Base-by-base conservation (phyloP, 2,888 invertebrate species). In the Drosophila niveifrons region DNA sequence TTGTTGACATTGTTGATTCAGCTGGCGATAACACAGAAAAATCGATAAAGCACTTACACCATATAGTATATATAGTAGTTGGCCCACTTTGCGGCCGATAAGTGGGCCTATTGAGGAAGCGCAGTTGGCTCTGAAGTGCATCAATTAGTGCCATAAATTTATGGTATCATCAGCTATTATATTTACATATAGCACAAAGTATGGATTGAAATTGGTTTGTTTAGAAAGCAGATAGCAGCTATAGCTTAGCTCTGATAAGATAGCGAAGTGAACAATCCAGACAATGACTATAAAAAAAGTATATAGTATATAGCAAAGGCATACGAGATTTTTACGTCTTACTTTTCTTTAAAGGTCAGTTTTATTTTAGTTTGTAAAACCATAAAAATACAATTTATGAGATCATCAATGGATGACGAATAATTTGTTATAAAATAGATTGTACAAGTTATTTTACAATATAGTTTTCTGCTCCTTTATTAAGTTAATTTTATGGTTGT, bases 71-170 rank as follows among this genome's bases (percentile, higher is more conserved):
- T 50, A 41, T 18, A 55, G 73, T 73, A 55, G 73, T 73, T 74
- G 74, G 31, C 65, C 75, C 62, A 75, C 28, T 66, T 76, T 17
- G 15, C n/a, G 13, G 34, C 18, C 55, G 59, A 66, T 63, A 80
- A 62, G 47, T 46, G 58, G 36, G 17, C 23, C 17, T 10, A 29
- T 41, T n/a, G 39, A 46, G 50, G 43, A 55, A 65, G 50, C 36
- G 59, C 50, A 65, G 59, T 41, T 50, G 15, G 67, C 15, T 9
- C 15, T 1, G 13, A 31, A 68, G 47, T 74, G 65, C 75, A 66
- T 64, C 70, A 75, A 66, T 61, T 61, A 75, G 53, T 17, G 57
- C 59, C 63, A 75, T 79, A 79, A 79, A 76, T 63, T 56, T 52
- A 18, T 52, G n/a, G 44, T 41, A 48, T 34, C 29, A 43, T 59